Conservation (phyloP, 2,797 vertebrate species). For the Microctenopoma stevenorrisi region DNA sequence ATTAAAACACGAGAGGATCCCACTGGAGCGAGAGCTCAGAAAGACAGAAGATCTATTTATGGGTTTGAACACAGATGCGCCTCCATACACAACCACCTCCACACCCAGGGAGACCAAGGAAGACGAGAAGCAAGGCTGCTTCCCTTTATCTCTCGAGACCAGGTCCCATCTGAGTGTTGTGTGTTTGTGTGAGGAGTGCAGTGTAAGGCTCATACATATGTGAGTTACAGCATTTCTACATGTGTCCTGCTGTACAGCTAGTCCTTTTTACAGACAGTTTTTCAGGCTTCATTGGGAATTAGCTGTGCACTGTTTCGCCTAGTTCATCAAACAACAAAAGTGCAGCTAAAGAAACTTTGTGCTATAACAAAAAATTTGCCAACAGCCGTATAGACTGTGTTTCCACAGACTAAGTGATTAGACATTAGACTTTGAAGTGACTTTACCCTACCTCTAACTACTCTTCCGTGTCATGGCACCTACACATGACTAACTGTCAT, state of each 20-base stretch:
- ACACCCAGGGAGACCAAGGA: slow-evolving; percentile 54
- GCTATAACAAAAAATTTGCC: not conserved
- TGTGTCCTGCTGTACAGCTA: slow-evolving; percentile 4
- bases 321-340: slow-evolving; percentile 2
- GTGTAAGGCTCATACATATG: slow-evolving; percentile 5
- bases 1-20: slow-evolving; percentile 83
- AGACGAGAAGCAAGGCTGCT: slow-evolving; percentile 71
- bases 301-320: not conserved
- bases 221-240: slow-evolving; percentile 4
- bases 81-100: slow-evolving; percentile 39
- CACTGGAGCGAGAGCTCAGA: slow-evolving; percentile 65
- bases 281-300: not conserved
- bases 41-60: slow-evolving; percentile 79
- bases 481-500: not conserved
- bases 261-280: not conserved
- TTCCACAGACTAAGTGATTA: not conserved
- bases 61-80: slow-evolving; percentile 65
- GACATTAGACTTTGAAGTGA: not conserved
- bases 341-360: not conserved
- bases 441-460: not conserved
- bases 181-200: not conserved
- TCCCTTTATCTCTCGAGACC: slow-evolving; percentile 56
- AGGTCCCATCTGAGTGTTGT: slow-evolving; percentile 26
- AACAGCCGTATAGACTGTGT: not conserved
- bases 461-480: not conserved